Base-by-base conservation (phyloP, 2,888 invertebrate genomes). In the Tineola bisselliella region DNA sequence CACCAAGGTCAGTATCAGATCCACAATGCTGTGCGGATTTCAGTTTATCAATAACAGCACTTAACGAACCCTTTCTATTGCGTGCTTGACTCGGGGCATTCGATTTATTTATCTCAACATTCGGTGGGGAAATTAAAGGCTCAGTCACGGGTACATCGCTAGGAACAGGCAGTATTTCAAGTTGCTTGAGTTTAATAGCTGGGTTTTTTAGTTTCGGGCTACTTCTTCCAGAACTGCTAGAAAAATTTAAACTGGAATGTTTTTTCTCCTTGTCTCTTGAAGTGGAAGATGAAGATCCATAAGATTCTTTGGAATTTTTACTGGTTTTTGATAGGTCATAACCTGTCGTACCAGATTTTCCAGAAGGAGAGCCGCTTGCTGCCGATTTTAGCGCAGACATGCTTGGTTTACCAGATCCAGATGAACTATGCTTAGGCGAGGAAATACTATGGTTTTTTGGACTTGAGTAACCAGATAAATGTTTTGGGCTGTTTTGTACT, bases 341-440 rank as follows among this genome's bases (percentile, higher is more conserved):
- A 17, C 89, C 88, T 30, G 88, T 88, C 4, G 84, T 81, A 0
- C 81, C 79, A 11, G 88, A 88, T 72, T 91, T 91, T 30, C 89
- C 89, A n/a, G 90, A 91, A 1, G 92, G 92, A 1, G 92, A 92
- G 8, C 87, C 84, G 70, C 91, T 90, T 0, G 91, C 89, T 0
- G 94, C 94, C 43, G 93, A 95, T 73, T 95, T 95, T 18, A 95
- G 77, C 0, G 95, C 91, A 0, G 94, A 94, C 94, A 96, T 94
- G 70, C 95, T 95, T 0, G 95, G 95, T 72, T 96, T 96, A 0
- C 95, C 95, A 0, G 94, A 92, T 62, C 91, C 89, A 0, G 91
- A 89, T 19, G 91, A 90, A 67, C 89, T 88, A 67, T 94, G 94
- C 74, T 94, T 95, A 17, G 95, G 94, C 13, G 94, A 94, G 12